Base-by-base conservation (phyloP, 2,888 invertebrate genomes). In the Idaea dimidiata region DNA sequence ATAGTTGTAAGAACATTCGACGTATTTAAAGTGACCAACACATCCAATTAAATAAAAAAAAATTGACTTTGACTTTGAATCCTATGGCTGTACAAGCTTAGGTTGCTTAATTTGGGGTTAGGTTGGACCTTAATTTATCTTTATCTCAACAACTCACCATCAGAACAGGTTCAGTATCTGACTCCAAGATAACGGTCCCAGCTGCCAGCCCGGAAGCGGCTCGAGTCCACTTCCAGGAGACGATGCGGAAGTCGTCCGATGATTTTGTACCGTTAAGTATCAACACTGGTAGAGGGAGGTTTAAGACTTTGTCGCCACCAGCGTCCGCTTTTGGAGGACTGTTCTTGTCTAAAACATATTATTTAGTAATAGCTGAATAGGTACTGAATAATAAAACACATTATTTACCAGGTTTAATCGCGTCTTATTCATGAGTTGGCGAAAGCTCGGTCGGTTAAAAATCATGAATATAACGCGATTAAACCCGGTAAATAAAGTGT, bases 311-410 rank as follows among this genome's bases (percentile, higher is more conserved):
- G 86, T 98, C 97, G 0, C 96, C 97, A 6, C 98, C 98, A 0
- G 97, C 98, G 81, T 97, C 95, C 0, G 98, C 98, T 77, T 96
- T 95, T 0, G 98, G 98, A 6, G 97, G 94, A 65, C 96, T 96
- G 90, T 99, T 99, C 85, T 96, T 95, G 86, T 97, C 98, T 98
- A 83, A 54, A 17, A 18, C 18, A 59, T 54, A 31, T 59, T 58
- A 56, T 6, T 54, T 31, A 33, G 14, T 33, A 10, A 33, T 7
- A 10, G 14, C 33, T 33, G 8, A 33, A 10, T 33, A 10, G 32
- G 32, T 7, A 32, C 32, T 6, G 32, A n/a, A n/a, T n/a, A n/a
- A n/a, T n/a, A n/a, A n/a, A n/a, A n/a, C n/a, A n/a, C n/a, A n/a
- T n/a, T n/a, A n/a, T n/a, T n/a, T n/a, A n/a, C n/a, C n/a, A n/a